Evolutionary conservation across 2,888 invertebrate species (phyloP).

Genomic region (Cistogaster globosa): DNA sequence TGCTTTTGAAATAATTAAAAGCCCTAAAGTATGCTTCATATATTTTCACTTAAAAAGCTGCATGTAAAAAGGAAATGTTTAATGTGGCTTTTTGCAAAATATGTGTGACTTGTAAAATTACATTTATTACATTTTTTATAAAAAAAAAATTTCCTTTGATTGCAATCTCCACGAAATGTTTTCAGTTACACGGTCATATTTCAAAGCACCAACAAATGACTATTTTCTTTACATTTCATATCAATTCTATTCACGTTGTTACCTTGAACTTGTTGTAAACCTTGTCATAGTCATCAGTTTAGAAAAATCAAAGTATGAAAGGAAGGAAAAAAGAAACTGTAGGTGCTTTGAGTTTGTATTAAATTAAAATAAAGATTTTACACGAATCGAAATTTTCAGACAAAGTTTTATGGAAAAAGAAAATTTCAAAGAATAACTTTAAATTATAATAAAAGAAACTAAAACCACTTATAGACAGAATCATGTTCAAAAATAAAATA

Average conservation of each 20-base stretch:
- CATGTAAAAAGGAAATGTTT: not conserved
- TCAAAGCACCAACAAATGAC: not conserved
- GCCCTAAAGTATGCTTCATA: not conserved
- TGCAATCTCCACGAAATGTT: conserved; percentile 12
- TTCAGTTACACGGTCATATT: not conserved
- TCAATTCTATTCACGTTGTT: conserved; percentile 9
- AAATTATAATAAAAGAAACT: not conserved
- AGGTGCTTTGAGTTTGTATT: not conserved
- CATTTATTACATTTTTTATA: not conserved
- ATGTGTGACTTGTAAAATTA: not conserved
- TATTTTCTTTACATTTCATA: not conserved
- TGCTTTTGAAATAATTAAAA: not conserved
- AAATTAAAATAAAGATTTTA: not conserved
- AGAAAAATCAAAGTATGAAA: conserved; percentile 2
- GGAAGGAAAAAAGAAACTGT: not conserved
- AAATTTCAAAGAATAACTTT: not conserved
- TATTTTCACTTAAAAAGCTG: not conserved
- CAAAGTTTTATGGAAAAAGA: conserved; percentile 1
- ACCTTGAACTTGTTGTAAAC: conserved; percentile 46
- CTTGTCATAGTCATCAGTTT: conserved; percentile 29
- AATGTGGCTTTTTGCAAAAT: not conserved
- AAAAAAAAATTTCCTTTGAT: not conserved
- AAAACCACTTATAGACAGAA: not conserved
- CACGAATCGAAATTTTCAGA: no score
- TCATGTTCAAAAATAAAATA: no score